Percentiles rank a stretch among this genome's conserved stretches.
phyloP scores from a whole-genome alignment of 1,140 invertebrate species.

The Cardiocondyla obscurior region DNA sequence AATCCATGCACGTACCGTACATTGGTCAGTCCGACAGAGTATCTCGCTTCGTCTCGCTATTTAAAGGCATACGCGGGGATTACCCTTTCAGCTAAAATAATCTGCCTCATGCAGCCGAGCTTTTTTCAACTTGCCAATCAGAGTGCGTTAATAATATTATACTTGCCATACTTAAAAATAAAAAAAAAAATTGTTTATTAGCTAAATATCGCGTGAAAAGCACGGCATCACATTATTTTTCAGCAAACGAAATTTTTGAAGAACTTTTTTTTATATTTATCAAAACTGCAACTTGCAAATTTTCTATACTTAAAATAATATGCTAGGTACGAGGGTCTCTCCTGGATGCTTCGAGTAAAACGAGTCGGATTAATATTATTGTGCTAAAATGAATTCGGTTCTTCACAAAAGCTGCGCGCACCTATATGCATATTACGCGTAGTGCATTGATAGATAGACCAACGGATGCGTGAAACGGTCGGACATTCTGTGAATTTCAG shows the following conservation, averaged over 20 bases:
- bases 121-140: background rate
- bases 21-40: constrained; percentile 19
- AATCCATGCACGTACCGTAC: constrained; percentile 18
- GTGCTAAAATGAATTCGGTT: constrained; percentile 14
- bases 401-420: background rate
- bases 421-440: background rate
- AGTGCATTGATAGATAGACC: background rate
- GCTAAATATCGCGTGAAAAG: background rate
- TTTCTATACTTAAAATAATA: background rate
- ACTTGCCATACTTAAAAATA: background rate
- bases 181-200: background rate
- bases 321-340: background rate
- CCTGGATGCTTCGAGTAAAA: background rate
- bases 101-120: background rate
- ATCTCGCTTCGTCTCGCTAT: constrained; percentile 28
- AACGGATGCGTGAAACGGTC: constrained; percentile 74
- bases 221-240: background rate
- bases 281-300: background rate
- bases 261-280: background rate
- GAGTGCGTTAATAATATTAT: background rate
- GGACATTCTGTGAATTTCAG: constrained; percentile 72
- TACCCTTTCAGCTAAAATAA: background rate
- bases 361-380: constrained; percentile 3
- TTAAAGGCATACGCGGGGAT: constrained; percentile 4
- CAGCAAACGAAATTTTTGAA: background rate